Evolutionary conservation across 2,888 invertebrate genomes (phyloP), one percentile per base, ranked within the genome.

Genomic region (Luperina nickerlii): DNA sequence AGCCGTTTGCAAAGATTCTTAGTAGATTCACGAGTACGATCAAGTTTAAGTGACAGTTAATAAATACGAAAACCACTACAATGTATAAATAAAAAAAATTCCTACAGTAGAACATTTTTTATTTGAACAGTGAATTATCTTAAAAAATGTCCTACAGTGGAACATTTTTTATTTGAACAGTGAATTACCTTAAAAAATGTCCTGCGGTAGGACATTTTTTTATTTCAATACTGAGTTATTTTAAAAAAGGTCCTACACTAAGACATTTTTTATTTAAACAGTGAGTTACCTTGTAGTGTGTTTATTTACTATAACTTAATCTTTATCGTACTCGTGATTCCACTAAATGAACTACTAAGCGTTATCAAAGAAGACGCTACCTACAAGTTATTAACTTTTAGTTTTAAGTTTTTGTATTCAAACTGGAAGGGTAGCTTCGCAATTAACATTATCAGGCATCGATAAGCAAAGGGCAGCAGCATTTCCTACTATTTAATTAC

Each of bases 381-480:
- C 38, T 38, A 27, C 27, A 24, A 70, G n/a, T n/a, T 24, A 42
- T 71, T 71, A n/a, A 20, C 4, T 38, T 71, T n/a, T 38, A 71
- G 32, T 18, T 71, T 57, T 38, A 71, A 62, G 62, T 24, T 15
- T 24, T n/a, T 63, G 62, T 18, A n/a, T 38, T 74, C 11, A 2
- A 54, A 76, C 45, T 45, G 8, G 18, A 54, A 51, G 32, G 24
- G 76, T 27, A 54, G 51, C 42, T 65, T n/a, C 32, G 32, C 54
- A 76, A 76, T 77, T 54, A 32, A 45, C n/a, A 66, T 54, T 45
- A 76, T 54, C 65, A 77, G n/a, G n/a, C 20, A 32, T 65, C 24
- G 54, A 68, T 62, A 63, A 3, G 3, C 24, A 78, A 68, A 78
- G 32, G 67, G 60, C 62, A 78, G 42, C 48, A 38, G 27, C 27